Evolutionary conservation across 2,113 vertebrate species (phyloP).

Genomic region (Ptyas mucosa): DNA sequence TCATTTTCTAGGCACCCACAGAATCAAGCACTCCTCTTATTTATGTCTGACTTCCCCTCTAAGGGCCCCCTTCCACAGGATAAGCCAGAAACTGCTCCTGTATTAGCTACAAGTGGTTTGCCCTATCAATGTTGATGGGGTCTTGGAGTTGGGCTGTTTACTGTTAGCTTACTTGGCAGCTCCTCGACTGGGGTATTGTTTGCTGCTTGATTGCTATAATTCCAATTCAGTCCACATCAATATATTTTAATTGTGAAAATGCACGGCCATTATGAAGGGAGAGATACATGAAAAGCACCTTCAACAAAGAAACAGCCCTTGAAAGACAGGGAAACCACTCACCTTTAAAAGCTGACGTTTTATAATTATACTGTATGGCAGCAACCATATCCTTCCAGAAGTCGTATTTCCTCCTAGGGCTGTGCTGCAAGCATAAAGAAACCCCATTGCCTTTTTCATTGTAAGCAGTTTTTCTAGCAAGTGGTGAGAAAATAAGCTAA

Average conservation of each 20-base stretch:
- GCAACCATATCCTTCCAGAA: conserved; percentile 95
- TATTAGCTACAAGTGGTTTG: neutral
- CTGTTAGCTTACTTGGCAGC: neutral
- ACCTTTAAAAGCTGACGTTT: conserved; percentile 95
- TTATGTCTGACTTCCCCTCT: neutral
- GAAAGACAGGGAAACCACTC: conserved; percentile 44
- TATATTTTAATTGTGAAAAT: neutral
- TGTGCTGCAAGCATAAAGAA: conserved; percentile 70
- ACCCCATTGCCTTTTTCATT: conserved; percentile 18
- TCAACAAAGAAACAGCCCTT: neutral
- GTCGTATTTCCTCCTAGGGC: conserved; percentile 81
- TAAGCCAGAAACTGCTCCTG: neutral
- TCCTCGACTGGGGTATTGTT: neutral
- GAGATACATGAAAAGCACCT: neutral
- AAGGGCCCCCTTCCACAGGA: neutral
- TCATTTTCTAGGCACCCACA: neutral
- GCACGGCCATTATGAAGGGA: neutral
- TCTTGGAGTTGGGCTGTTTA: neutral
- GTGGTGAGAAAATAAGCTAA: conserved; percentile 14
- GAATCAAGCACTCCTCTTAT: neutral
- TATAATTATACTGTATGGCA: conserved; percentile 94
- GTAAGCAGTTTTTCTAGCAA: conserved; percentile 1
- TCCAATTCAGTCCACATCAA: neutral
- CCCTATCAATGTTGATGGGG: neutral
- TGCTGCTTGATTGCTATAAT: neutral